phyloP scores from a whole-genome alignment of 1,140 invertebrate species.

The Apis laboriosa region DNA sequence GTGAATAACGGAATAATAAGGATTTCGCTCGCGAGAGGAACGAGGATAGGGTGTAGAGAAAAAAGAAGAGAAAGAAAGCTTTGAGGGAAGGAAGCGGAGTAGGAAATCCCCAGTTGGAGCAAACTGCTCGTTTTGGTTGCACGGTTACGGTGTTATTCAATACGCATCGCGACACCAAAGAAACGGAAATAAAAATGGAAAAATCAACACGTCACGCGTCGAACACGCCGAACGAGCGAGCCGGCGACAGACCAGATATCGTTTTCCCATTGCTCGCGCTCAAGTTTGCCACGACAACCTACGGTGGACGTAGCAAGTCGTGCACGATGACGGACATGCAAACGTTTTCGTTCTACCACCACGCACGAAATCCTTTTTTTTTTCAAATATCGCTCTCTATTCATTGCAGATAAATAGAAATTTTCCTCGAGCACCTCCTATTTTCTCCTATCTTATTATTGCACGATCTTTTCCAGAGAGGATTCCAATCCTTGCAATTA shows the following conservation, averaged over 20 bases:
- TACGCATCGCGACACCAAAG: neutral
- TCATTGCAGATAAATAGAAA: too few relatives aligned
- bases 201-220: conserved; percentile 17
- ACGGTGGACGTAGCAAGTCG: neutral
- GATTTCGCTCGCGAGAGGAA: neutral
- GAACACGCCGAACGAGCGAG: neutral
- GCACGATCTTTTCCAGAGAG: too few relatives aligned
- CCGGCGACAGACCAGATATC: conserved; percentile 11
- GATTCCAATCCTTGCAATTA: too few relatives aligned
- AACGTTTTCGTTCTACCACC: neutral
- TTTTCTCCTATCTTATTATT: too few relatives aligned
- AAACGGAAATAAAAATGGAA: neutral
- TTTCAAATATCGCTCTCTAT: neutral
- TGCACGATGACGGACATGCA: neutral
- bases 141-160: neutral
- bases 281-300: conserved; percentile 9
- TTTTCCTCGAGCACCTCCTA: too few relatives aligned
- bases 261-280: conserved; percentile 15
- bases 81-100: neutral
- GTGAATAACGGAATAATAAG: neutral
- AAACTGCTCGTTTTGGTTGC: conserved; percentile 19
- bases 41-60: neutral
- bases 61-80: neutral
- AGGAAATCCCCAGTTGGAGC: neutral
- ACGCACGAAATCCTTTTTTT: neutral